Percentiles rank a stretch among this genome's conserved stretches.
Conservation (phyloP, 2,113 vertebrate genomes). For the Oreocharis arfaki region DNA sequence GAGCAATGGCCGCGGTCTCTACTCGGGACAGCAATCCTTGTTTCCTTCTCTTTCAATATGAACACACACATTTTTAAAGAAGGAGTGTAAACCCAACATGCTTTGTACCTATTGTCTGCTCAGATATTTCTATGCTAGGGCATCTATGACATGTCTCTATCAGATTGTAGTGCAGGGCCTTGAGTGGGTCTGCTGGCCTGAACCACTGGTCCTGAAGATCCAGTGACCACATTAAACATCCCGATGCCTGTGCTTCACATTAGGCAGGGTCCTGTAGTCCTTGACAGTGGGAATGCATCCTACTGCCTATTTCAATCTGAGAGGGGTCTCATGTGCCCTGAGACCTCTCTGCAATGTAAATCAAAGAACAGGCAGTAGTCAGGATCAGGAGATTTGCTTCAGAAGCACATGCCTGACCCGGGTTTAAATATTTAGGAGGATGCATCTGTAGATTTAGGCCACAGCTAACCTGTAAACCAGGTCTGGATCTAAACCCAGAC, state of each 20-base stretch:
- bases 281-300: not conserved
- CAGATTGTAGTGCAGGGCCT: not conserved
- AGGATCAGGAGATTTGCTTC: not conserved
- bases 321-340: not conserved
- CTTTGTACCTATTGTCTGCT: not conserved
- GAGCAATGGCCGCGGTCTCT: not conserved
- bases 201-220: not conserved
- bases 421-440: not conserved
- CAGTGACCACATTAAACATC: not conserved
- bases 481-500: not conserved
- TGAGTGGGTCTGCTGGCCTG: not conserved
- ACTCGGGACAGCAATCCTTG: not conserved
- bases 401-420: not conserved
- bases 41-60: not conserved
- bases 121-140: not conserved
- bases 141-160: rapidly evolving
- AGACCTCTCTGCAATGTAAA: not conserved
- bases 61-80: not conserved
- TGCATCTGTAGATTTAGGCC: not conserved
- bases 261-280: not conserved
- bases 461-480: not conserved
- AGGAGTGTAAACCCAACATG: not conserved
- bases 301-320: not conserved
- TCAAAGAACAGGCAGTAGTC: not conserved
- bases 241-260: not conserved